Evolutionary conservation across 2,888 invertebrate genomes (phyloP).

Genomic region (Ditula angustiorana): DNA sequence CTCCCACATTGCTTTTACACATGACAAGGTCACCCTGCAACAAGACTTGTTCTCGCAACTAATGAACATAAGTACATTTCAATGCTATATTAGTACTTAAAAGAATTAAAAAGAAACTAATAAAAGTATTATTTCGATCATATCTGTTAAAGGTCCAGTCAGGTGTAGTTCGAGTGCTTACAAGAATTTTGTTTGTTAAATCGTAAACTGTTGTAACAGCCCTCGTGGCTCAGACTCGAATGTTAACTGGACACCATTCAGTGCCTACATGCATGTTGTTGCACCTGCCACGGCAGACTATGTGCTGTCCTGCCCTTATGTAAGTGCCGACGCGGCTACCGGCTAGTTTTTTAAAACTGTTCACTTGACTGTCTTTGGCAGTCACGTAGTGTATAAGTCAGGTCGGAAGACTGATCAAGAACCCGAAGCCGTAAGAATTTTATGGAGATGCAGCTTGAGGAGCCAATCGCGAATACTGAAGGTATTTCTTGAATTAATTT

Average conservation of each 20-base stretch:
- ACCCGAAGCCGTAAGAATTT: slow-evolving; percentile 81
- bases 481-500: slow-evolving; percentile 84
- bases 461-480: slow-evolving; percentile 77
- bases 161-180: slow-evolving; percentile 84
- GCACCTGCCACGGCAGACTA: slow-evolving; percentile 51
- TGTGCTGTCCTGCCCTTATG: slow-evolving; percentile 58
- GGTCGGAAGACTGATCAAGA: slow-evolving; percentile 85
- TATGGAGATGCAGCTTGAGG: slow-evolving; percentile 81
- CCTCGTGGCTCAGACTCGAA: slow-evolving; percentile 60
- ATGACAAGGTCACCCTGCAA: slow-evolving; percentile 64
- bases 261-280: slow-evolving; percentile 60
- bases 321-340: slow-evolving; percentile 70
- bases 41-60: slow-evolving; percentile 67
- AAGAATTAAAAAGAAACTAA: slow-evolving; percentile 75
- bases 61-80: slow-evolving; percentile 65
- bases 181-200: slow-evolving; percentile 75
- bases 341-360: slow-evolving; percentile 83
- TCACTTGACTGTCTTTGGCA: slow-evolving; percentile 85
- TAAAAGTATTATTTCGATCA: slow-evolving; percentile 82
- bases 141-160: slow-evolving; percentile 86
- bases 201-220: slow-evolving; percentile 60
- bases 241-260: slow-evolving; percentile 59
- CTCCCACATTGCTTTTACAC: slow-evolving; percentile 67
- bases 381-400: slow-evolving; percentile 86
- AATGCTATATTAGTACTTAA: slow-evolving; percentile 69